A percentile compares a stretch with the other conserved stretches of the same genome.
phyloP scores from a whole-genome alignment of 1,140 invertebrate genomes.

The Drosophila prosaltans region DNA sequence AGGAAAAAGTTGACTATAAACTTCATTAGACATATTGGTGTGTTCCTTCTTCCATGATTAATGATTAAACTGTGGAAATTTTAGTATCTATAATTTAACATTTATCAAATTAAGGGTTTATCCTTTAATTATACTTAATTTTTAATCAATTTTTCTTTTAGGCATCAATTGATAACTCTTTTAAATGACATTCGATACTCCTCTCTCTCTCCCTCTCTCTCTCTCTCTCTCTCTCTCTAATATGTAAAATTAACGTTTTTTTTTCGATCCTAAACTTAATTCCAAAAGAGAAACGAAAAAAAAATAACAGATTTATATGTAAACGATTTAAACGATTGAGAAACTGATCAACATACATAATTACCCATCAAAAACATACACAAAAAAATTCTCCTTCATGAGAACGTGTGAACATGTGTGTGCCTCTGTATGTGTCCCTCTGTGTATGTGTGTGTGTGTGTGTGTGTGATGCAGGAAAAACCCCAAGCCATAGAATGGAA shows the following conservation, averaged over 20 bases:
- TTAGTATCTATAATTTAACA: no score
- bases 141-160: no score
- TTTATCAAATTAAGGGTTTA: no score
- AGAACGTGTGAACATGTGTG: constrained; percentile 60
- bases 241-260: neutral
- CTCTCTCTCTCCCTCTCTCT: no score
- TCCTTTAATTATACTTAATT: no score
- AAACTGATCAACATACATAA: constrained; percentile 66
- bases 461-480: constrained; percentile 22
- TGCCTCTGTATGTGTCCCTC: constrained; percentile 5
- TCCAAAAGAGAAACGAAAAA: constrained; percentile 13
- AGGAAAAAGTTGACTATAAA: no score
- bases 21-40: no score
- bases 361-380: constrained; percentile 24
- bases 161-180: no score
- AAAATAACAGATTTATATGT: constrained; percentile 39
- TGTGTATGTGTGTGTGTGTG: constrained; percentile 13
- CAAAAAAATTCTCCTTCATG: constrained; percentile 40
- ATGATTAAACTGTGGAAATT: neutral
- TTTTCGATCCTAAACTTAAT: constrained; percentile 1
- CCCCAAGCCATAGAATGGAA: constrained; percentile 16
- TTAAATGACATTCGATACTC: no score
- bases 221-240: no score
- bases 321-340: constrained; percentile 58
- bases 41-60: neutral